A percentile compares a stretch with the other conserved stretches of the same genome.
Evolutionary conservation across 2,113 vertebrate genomes (phyloP).

Genomic region (Plecotus auritus): DNA sequence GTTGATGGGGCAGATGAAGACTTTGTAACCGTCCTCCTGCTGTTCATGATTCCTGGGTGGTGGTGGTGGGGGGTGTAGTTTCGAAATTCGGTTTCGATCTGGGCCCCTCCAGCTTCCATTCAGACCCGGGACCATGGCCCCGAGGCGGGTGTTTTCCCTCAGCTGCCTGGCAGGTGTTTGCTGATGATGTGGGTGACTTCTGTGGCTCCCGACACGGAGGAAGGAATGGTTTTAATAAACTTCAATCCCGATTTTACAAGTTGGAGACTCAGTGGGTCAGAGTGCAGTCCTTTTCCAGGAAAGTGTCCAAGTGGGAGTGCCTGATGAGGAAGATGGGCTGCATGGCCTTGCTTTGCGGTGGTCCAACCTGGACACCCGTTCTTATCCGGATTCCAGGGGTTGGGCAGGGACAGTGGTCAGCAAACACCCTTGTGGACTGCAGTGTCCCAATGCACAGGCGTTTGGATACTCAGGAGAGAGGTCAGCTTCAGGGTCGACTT

Average conservation of each 20-base stretch:
- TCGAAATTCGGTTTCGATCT: constrained; percentile 93
- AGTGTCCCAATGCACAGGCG: neutral
- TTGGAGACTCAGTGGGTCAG: constrained; percentile 85
- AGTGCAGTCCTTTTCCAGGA: constrained; percentile 83
- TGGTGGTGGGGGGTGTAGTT: constrained; percentile 85
- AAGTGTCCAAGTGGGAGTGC: constrained; percentile 88
- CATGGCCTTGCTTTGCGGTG: constrained; percentile 90
- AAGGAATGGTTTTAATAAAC: constrained; percentile 88
- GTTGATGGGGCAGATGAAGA: constrained; percentile 86
- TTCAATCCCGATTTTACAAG: constrained; percentile 88
- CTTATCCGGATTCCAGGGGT: constrained; percentile 77
- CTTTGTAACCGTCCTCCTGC: constrained; percentile 92
- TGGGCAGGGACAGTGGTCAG: constrained; percentile 79
- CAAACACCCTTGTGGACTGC: too few species aligned
- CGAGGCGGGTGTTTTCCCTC: constrained; percentile 90
- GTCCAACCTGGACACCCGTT: constrained; percentile 80
- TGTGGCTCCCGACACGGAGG: constrained; percentile 89
- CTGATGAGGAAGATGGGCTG: constrained; percentile 91
- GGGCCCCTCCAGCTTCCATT: constrained; percentile 92
- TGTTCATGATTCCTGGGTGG: constrained; percentile 88
- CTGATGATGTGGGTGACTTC: constrained; percentile 91
- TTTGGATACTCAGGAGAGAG: neutral
- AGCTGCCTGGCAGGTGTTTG: constrained; percentile 90
- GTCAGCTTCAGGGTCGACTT: neutral
- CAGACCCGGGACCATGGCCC: constrained; percentile 80